Evolutionary conservation across 2,113 vertebrate genomes (phyloP), one percentile per base, ranked within the genome.

Genomic region (Charina bottae): DNA sequence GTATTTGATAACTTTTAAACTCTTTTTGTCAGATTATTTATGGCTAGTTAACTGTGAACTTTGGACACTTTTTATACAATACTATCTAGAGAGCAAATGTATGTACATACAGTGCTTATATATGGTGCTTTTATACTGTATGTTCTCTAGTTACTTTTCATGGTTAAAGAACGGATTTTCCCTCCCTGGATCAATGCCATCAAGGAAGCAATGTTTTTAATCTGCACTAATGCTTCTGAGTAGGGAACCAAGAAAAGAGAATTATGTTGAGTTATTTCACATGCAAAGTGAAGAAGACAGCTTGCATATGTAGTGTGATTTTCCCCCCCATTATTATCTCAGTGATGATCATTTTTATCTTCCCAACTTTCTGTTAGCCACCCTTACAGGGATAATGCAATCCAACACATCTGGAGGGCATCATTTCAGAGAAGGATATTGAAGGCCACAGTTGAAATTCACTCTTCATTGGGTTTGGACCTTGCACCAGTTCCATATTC

Each of bases 21-120:
- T 72, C 37, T 33, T 56, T 78, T 33, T 78, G 17, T 78, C 72
- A 42, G 33, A 42, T 78, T 42, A 37, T 78, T 78, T 78, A 78
- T 42, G 23, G 72, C 58, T 49, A 1, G 4, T 42, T 83, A 26
- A 91, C 4, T 56, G 28, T 60, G 87, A 9, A 83, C 28, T 55
- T 85, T 89, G 24, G n/a, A 17, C 89, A 23, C 93, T 88, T 68
- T 90, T 42, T 23, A 46, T 62, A 88, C 60, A 93, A 46, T 90
- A 72, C 62, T 37, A 53, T 12, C 60, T 90, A 15, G 0, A 10
- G 72, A 42, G 19, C 33, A 78, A 78, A 19, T 78, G 6, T 5
- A 59, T 26, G 49, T 49, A 53, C 2, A 53, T 59, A 91, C 87
- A 64, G 42, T 87, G 17, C 78, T 93, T 93, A 58, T 10, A 42